Percentiles rank a stretch among this genome's conserved stretches.
Evolutionary conservation across 2,888 invertebrate genomes (phyloP).

Genomic region (Athrips mouffetella): DNA sequence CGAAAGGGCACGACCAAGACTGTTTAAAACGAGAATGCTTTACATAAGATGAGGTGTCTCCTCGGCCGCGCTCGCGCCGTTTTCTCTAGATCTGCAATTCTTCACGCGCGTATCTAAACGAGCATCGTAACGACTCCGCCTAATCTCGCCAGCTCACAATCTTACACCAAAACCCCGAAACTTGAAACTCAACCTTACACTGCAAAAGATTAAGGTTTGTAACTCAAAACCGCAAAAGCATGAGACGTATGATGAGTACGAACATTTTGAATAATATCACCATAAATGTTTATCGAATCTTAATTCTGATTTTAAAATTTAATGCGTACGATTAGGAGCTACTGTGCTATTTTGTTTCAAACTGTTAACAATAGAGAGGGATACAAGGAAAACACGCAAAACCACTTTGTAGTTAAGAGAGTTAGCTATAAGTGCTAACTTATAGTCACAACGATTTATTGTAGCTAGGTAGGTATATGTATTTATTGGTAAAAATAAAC

Average conservation of each 20-base stretch:
- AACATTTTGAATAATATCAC: constrained; percentile 31
- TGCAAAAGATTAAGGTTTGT: background rate
- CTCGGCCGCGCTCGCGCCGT: background rate
- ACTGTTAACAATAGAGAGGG: too few species aligned
- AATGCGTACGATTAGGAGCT: background rate
- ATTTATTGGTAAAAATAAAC: too few species aligned
- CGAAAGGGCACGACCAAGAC: background rate
- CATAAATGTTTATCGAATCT: constrained; percentile 32
- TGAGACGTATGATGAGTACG: constrained; percentile 27
- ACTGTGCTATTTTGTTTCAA: background rate
- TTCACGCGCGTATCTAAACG: constrained; percentile 73
- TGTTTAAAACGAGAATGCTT: constrained; percentile 15
- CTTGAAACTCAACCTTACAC: constrained; percentile 8
- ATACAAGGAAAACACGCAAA: background rate
- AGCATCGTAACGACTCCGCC: constrained; percentile 72
- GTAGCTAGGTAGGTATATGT: too few species aligned
- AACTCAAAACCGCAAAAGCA: constrained; percentile 3
- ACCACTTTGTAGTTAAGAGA: too few species aligned
- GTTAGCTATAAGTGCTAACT: too few species aligned
- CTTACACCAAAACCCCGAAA: background rate
- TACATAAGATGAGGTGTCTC: constrained; percentile 27
- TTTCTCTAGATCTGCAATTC: constrained; percentile 67
- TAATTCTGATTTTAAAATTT: constrained; percentile 8
- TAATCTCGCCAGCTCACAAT: constrained; percentile 51
- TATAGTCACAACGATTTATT: too few species aligned